A percentile compares a stretch with the other conserved stretches of the same genome.
Evolutionary conservation across 2,797 vertebrate species (phyloP).

Genomic region (Microhierax caerulescens): DNA sequence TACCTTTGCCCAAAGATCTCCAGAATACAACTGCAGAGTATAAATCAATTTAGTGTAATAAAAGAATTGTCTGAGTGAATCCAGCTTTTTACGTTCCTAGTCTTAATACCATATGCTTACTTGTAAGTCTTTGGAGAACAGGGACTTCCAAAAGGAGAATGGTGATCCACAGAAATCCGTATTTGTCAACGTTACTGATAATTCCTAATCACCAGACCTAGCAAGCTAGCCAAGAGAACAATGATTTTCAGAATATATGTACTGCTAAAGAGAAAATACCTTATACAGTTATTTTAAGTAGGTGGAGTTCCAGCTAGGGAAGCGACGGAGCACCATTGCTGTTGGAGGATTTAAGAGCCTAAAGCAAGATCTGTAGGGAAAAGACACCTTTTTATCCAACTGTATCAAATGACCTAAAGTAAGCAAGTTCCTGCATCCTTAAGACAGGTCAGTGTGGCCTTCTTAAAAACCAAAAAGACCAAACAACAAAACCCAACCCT

Average conservation of each 20-base stretch:
- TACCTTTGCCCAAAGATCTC: constrained; percentile 1
- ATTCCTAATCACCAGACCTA: not conserved
- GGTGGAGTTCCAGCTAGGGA: not conserved
- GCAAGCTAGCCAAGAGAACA: not conserved
- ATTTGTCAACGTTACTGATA: not conserved
- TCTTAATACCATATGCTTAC: not conserved
- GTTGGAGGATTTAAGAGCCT: not conserved
- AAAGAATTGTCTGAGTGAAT: not conserved
- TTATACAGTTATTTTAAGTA: not conserved
- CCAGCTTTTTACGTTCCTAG: not conserved
- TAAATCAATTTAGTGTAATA: not conserved
- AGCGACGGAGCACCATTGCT: not conserved
- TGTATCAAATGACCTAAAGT: not conserved
- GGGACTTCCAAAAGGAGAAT: not conserved
- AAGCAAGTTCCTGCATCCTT: not conserved
- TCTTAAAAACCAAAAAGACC: not conserved
- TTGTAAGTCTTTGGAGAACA: not conserved
- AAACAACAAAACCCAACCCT: not conserved
- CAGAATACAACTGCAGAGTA: not conserved
- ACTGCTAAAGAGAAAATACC: not conserved
- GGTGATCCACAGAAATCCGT: not conserved
- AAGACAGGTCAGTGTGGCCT: not conserved
- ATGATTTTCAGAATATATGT: not conserved
- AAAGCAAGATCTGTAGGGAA: not conserved
- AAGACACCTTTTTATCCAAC: not conserved